These are phyloP conservation scores for Idaea aversata DNA, from an alignment of 2,888 invertebrate species.

Conservation along the genomic window DNA sequence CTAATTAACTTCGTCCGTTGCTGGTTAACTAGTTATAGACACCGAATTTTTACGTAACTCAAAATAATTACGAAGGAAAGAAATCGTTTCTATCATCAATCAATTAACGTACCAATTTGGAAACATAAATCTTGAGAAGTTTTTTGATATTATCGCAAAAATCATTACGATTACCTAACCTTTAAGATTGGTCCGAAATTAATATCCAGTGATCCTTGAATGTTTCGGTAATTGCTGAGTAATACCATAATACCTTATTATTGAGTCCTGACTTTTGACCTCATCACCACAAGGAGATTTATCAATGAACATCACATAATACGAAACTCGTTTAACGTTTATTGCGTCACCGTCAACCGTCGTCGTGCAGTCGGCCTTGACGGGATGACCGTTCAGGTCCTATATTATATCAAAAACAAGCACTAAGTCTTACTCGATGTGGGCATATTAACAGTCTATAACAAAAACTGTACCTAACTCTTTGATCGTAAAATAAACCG, in stretches of 20 bases:
- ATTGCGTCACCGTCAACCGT: conserved; percentile 62
- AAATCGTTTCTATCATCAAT: conserved; percentile 36
- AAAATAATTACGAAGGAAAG: conserved; percentile 38
- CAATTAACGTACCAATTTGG: conserved; percentile 14
- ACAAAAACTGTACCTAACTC: conserved; percentile 29
- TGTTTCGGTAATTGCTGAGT: not conserved
- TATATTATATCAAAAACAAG: conserved; percentile 26
- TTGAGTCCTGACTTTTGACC: conserved; percentile 36
- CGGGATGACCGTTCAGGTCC: conserved; percentile 36
- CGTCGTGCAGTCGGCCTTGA: conserved; percentile 57
- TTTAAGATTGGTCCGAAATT: not conserved
- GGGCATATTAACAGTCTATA: conserved; percentile 28
- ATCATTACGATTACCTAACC: not conserved
- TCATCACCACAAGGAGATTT: conserved; percentile 39
- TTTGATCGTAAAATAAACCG: conserved; percentile 22
- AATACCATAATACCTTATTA: conserved; percentile 10
- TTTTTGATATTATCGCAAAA: not conserved
- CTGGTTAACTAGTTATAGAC: conserved; percentile 26
- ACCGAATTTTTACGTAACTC: conserved; percentile 34
- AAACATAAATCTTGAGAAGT: not conserved
- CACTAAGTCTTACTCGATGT: conserved; percentile 25
- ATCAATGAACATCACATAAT: conserved; percentile 59
- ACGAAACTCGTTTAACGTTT: conserved; percentile 59
- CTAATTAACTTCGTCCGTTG: conserved; percentile 48
- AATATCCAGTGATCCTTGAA: conserved; percentile 4